Base-by-base conservation (phyloP, 2,797 vertebrate genomes). In the Chrosomus eos region DNA sequence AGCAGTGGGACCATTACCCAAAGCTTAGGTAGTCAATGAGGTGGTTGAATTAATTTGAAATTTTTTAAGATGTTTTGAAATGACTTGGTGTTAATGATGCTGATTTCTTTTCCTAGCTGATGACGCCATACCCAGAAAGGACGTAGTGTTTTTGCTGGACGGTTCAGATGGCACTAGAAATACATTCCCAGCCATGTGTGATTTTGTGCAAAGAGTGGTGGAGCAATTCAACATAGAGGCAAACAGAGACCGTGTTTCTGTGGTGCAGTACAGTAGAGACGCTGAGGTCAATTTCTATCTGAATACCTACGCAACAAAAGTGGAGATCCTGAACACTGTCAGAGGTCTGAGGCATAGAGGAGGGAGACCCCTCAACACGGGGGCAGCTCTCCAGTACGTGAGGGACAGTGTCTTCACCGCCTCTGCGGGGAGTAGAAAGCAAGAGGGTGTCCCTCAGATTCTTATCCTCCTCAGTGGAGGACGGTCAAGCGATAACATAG, bases 221-320 rank as follows among this genome's bases (percentile, higher is more conserved):
- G 94, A 96, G 84, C 93, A 89, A 82, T 92, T 97, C 70, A 94
- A 95, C 9, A 90, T 97, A 1, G 96, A 93, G 7, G 93, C 91
- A 0, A 93, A 95, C 89, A 88, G 74, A 81, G 21, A 23, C 72
- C 68, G 93, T 0, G 94, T 97, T 1, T 94, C 95, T 0, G 88
- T 97, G 4, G 94, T 95, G 0, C 97, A 97, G 89, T 97, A 97
- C 92, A 96, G 96, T 55, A 96, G 94, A 38, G 88, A 92, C 31
- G 71, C 76, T 36, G 76, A 48, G 31, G 82, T 51, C 68, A 51
- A 80, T 55, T 84, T 87, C 70, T 84, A 87, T 66, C 77, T 87
- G 45, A 87, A 84, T 67, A 84, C 45, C 21, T 66, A 86, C 51
- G 21, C 85, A 9, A 89, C 82, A 58, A 90, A n/a, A 14, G 66